Percentiles rank a stretch among this genome's conserved stretches.
phyloP scores from a whole-genome alignment of 2,888 invertebrate species.

The Baccha elongata region DNA sequence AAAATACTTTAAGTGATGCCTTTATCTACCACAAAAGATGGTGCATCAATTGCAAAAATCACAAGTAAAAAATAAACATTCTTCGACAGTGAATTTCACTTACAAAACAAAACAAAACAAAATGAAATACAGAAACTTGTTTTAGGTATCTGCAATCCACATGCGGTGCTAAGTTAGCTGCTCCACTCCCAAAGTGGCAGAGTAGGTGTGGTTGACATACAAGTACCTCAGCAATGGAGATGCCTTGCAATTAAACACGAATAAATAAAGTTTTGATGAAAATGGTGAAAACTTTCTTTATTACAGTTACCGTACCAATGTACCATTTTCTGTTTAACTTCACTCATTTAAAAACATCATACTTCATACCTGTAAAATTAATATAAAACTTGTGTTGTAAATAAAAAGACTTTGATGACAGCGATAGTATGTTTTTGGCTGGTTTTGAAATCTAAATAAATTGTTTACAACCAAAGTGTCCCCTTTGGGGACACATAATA shows the following conservation, averaged over 20 bases:
- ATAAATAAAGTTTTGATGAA: slow-evolving; percentile 24
- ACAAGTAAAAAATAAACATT: not conserved
- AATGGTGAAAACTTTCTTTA: slow-evolving; percentile 16
- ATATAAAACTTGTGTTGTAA: slow-evolving; percentile 8
- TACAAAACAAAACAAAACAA: not conserved
- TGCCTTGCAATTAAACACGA: slow-evolving; percentile 16
- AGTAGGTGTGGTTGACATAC: not conserved
- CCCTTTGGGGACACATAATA: too few relatives aligned
- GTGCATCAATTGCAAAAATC: too few relatives aligned
- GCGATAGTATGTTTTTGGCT: too few relatives aligned
- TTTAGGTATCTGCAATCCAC: not conserved
- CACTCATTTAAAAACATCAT: not conserved
- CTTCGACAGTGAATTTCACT: not conserved
- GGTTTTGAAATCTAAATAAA: too few relatives aligned
- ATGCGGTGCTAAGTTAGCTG: not conserved
- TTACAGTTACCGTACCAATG: not conserved
- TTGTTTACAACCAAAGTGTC: too few relatives aligned
- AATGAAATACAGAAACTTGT: not conserved
- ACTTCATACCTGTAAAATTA: not conserved
- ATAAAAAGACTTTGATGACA: not conserved
- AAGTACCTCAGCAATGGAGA: not conserved
- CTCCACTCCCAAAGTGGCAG: not conserved
- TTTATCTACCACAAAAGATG: too few relatives aligned
- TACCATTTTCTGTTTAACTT: not conserved
- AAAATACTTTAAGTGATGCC: not conserved